Base-by-base conservation (phyloP, 1,140 invertebrate genomes). In the Plutomurus gul region DNA sequence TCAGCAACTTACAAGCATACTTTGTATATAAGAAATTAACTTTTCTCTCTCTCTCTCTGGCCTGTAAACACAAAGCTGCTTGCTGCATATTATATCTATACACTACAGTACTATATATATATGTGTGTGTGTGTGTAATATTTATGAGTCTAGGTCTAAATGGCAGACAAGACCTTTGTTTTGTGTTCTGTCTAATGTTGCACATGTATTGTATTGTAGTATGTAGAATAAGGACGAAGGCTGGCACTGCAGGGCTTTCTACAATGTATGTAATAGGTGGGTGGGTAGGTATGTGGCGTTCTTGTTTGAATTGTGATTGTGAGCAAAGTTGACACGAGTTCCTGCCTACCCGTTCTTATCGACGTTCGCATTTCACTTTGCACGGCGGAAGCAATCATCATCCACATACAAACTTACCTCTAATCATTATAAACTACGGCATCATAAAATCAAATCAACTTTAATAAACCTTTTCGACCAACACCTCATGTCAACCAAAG, bases 341-440 rank as follows among this genome's bases (percentile, higher is more conserved):
- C 27, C 76, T 40, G 70, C 33, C 56, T 72, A 27, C 76, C 70
- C 33, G 16, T 40, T 65, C 36, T 65, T 65, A 56, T 65, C 76
- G 60, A 40, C 76, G 73, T 70, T 78, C 51, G 65, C 70, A 78
- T 72, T 78, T 78, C 76, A 78, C 76, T 78, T 78, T 70, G 40
- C 40, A 49, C 40, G 39, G 43, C 76, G 76, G 76, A 78, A 78
- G 76, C 43, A 78, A 78, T 78, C 43, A 78, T 65, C 76, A 72
- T 70, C 72, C 70, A 71, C 76, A 65, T 78, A 60, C 65, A 60
- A n/a, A 40, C 65, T 37, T 72, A 37, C 65, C 65, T 72, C 36
- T 49, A 72, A 72, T 72, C 37, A 72, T 72, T 40, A 40, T 43
- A 40, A 72, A 37, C 36, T 65, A 65, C 27, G 27, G 56, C 56